These are phyloP conservation scores for Muscicapa adusta DNA, from an alignment of 2,113 vertebrate species.

Conservation along the genomic window DNA sequence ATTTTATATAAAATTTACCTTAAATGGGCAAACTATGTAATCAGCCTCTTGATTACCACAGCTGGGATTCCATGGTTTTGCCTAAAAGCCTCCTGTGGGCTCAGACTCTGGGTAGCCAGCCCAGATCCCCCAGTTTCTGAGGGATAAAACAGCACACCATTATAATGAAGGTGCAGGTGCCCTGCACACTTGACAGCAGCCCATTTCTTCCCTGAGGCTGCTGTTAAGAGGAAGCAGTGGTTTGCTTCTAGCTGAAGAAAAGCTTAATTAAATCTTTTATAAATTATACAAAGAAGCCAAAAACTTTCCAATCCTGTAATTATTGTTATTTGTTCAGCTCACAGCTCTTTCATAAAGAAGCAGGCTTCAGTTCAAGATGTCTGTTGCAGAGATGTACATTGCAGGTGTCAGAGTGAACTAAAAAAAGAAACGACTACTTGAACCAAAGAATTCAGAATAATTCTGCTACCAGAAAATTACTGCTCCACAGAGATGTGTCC, in stretches of 20 bases:
- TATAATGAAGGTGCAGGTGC: neutral
- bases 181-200: neutral
- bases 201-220: neutral
- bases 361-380: neutral
- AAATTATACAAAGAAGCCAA: neutral
- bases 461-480: neutral
- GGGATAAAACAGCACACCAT: neutral
- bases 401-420: neutral
- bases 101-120: neutral
- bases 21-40: neutral
- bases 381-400: neutral
- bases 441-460: neutral
- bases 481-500: neutral
- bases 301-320: neutral
- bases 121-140: neutral
- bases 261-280: neutral
- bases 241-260: neutral
- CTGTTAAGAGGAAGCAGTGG: neutral
- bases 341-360: neutral
- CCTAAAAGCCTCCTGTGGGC: neutral
- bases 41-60: neutral
- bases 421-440: neutral
- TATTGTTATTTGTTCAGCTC: neutral
- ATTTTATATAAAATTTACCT: neutral
- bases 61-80: neutral